phyloP scores from a whole-genome alignment of 2,888 invertebrate genomes.

The Notocelia uddmanniana region DNA sequence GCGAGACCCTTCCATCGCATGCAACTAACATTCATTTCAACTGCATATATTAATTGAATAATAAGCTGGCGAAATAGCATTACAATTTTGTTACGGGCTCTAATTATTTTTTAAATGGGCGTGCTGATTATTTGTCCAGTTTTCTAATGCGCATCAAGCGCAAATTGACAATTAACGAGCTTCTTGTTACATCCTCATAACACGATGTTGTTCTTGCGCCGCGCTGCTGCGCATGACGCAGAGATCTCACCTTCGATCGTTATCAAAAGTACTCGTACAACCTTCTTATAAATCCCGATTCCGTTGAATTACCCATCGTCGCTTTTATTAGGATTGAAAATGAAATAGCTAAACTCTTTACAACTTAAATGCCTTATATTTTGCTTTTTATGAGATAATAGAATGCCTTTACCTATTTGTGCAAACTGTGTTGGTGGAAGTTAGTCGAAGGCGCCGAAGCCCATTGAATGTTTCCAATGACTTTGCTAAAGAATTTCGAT shows the following conservation, averaged over 20 bases:
- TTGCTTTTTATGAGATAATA: neutral
- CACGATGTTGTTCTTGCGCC: neutral
- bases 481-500: neutral
- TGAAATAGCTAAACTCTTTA: neutral
- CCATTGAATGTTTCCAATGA: neutral
- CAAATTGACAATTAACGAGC: slow-evolving; percentile 42
- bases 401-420: neutral
- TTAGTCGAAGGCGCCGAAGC: too few species aligned
- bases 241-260: slow-evolving; percentile 19
- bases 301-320: too few species aligned
- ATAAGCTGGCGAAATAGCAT: neutral
- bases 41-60: slow-evolving; percentile 12
- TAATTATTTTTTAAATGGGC: slow-evolving; percentile 35
- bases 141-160: slow-evolving; percentile 35
- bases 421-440: neutral
- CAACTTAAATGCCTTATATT: too few species aligned
- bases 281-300: neutral
- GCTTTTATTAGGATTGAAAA: neutral
- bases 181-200: slow-evolving; percentile 39
- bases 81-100: slow-evolving; percentile 15
- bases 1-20: slow-evolving; percentile 21
- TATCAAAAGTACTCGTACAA: slow-evolving; percentile 16
- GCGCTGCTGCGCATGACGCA: slow-evolving; percentile 26
- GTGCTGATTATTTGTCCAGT: slow-evolving; percentile 30
- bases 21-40: slow-evolving; percentile 26